Base-by-base conservation (phyloP, 1,140 invertebrate genomes). In the Drosophila ohnishii region DNA sequence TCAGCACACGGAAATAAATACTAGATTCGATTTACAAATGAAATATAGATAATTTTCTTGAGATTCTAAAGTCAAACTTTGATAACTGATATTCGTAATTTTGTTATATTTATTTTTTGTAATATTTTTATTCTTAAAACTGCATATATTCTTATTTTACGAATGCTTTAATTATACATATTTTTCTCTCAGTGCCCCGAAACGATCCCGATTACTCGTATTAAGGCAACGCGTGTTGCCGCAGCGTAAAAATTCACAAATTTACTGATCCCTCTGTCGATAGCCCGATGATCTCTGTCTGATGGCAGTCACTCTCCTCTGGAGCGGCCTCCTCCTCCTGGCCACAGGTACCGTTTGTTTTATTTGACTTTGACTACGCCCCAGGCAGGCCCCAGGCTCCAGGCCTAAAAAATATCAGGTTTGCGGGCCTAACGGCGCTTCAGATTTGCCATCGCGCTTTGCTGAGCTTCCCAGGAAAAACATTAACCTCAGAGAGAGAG, bases 191-290 rank as follows among this genome's bases (percentile, higher is more conserved):
- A 55, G 32, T 66, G 39, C 32, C 37, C 65, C n/a, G 25, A 39
- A 35, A 22, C 16, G 48, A 66, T 72, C 42, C 67, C 74, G 79
- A 88, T 87, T 75, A 80, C 73, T 84, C 62, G 80, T 63, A 88
- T 87, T 87, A 88, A 84, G 62, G 44, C 35, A 71, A 65, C 74
- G 81, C 78, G 79, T 82, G 75, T 83, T 82, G 65, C 66, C 64
- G 53, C 76, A 78, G 83, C 78, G 83, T 83, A 77, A 87, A 83
- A 87, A 77, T 87, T 77, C 79, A 82, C 83, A 88, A 88, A 87
- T 88, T 88, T 80, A 37, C 69, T 77, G 84, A 87, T 87, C 53
- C 64, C 45, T 16, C 66, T 53, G 76, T 80, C 72, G 83, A 86
- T 86, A 84, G 69, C 51, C 58, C 58, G 45, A 37, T 55, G 30